Evolutionary conservation across 2,888 invertebrate genomes (phyloP).

Genomic region (Brachyptera risi): DNA sequence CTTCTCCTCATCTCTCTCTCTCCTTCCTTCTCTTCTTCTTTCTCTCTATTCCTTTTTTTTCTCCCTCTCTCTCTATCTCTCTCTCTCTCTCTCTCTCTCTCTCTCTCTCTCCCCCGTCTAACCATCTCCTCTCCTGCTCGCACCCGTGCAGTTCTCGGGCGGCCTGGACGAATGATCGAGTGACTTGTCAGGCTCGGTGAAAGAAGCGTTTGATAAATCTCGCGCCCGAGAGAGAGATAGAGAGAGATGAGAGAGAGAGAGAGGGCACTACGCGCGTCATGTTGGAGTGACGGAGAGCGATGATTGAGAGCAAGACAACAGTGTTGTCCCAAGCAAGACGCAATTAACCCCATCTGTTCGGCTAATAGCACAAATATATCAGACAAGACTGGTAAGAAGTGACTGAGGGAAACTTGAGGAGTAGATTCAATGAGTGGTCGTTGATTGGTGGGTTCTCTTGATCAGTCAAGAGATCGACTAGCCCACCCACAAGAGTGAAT

Average conservation of each 20-base stretch:
- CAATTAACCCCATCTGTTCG: too few relatives aligned
- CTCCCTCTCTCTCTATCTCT: conserved; percentile 9
- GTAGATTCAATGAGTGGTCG: too few relatives aligned
- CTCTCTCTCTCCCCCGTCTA: background rate
- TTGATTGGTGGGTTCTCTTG: too few relatives aligned
- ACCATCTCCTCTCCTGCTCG: background rate
- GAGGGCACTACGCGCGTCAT: background rate
- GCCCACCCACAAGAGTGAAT: too few relatives aligned
- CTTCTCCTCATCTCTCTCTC: background rate
- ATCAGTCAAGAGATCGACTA: too few relatives aligned
- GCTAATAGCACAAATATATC: too few relatives aligned
- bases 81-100: background rate
- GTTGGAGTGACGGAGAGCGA: background rate
- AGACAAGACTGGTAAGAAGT: too few relatives aligned
- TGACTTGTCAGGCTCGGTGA: conserved; percentile 10
- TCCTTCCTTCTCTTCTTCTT: too few relatives aligned
- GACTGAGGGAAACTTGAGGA: too few relatives aligned
- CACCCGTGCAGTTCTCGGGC: background rate
- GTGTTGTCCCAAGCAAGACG: too few relatives aligned
- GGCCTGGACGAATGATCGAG: conserved; percentile 15
- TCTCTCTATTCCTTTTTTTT: background rate
- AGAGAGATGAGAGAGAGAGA: background rate
- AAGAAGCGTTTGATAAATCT: conserved; percentile 23
- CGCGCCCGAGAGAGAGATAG: background rate
- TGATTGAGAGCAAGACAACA: too few relatives aligned